Percentiles rank a stretch among this genome's conserved stretches.
Conservation (phyloP, 2,797 vertebrate genomes). For the Diplodus puntazzo region DNA sequence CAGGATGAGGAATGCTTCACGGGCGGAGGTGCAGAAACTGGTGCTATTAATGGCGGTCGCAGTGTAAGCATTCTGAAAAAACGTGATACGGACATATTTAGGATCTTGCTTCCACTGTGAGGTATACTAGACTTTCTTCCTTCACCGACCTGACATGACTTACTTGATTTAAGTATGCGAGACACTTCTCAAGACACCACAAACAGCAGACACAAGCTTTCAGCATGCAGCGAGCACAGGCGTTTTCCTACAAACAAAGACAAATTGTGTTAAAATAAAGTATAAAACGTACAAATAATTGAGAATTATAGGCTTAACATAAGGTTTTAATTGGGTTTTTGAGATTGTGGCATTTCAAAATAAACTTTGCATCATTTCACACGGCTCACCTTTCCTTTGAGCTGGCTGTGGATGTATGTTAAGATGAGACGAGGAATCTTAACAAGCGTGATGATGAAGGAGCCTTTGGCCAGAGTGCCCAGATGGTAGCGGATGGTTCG, state of each 20-base stretch:
- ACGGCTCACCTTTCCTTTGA: slow-evolving; percentile 94
- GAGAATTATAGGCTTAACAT: background rate
- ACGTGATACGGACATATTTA: background rate
- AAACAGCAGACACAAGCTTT: slow-evolving; percentile 98
- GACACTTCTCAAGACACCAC: slow-evolving; percentile 99
- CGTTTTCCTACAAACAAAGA: slow-evolving; percentile 89
- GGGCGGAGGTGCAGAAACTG: slow-evolving; percentile 96
- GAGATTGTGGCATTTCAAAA: background rate
- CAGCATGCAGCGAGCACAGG: slow-evolving; percentile 94
- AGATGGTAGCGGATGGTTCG: slow-evolving; percentile 94
- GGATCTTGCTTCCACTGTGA: background rate
- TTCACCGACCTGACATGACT: slow-evolving; percentile 25
- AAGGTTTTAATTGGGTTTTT: background rate
- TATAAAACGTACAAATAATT: background rate
- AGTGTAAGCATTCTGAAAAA: slow-evolving; percentile 93
- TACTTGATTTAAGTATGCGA: slow-evolving; percentile 96
- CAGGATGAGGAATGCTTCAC: slow-evolving; percentile 94
- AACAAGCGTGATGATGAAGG: slow-evolving; percentile 98
- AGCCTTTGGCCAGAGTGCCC: slow-evolving; percentile 96
- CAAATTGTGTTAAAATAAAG: background rate
- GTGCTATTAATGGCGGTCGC: slow-evolving; percentile 99
- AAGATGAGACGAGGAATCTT: slow-evolving; percentile 98
- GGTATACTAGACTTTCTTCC: background rate
- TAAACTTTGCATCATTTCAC: background rate
- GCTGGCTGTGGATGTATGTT: slow-evolving; percentile 95